These are phyloP conservation scores for Abscondita cerata DNA, from an alignment of 2,888 invertebrate species.

Conservation along the genomic window DNA sequence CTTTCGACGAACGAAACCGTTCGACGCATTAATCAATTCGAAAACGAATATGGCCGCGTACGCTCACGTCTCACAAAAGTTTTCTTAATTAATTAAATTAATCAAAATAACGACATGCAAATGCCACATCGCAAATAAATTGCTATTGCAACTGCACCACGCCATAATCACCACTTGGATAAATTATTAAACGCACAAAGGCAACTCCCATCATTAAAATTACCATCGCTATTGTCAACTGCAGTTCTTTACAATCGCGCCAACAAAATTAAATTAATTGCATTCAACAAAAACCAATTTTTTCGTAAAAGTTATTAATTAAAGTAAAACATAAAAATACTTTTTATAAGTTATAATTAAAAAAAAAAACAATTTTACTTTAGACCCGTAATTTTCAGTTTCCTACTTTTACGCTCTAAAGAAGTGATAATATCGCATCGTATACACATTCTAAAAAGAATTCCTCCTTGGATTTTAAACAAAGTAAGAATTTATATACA, in stretches of 20 bases:
- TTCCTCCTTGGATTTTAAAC: constrained; percentile 8
- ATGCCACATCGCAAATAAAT: constrained; percentile 2
- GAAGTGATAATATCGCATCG: constrained; percentile 6
- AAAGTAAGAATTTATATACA: constrained; percentile 4
- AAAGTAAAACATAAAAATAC: not conserved
- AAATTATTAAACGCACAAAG: constrained; percentile 9
- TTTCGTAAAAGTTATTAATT: not conserved
- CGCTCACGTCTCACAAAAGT: no score
- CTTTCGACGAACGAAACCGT: no score
- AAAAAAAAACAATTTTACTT: not conserved
- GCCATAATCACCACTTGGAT: constrained; percentile 5
- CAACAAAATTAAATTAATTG: no score
- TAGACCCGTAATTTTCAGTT: constrained; percentile 7
- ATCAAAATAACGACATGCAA: not conserved
- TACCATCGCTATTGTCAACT: no score
- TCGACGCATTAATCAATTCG: no score
- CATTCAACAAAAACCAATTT: not conserved
- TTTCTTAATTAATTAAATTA: no score
- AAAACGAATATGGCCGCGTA: no score
- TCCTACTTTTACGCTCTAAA: constrained; percentile 7
- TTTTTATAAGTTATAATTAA: not conserved
- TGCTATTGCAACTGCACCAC: not conserved
- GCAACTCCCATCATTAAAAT: constrained; percentile 4
- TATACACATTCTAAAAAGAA: not conserved
- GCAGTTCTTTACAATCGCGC: no score